phyloP scores from a whole-genome alignment of 2,113 vertebrate genomes.

The Isichthys henryi region DNA sequence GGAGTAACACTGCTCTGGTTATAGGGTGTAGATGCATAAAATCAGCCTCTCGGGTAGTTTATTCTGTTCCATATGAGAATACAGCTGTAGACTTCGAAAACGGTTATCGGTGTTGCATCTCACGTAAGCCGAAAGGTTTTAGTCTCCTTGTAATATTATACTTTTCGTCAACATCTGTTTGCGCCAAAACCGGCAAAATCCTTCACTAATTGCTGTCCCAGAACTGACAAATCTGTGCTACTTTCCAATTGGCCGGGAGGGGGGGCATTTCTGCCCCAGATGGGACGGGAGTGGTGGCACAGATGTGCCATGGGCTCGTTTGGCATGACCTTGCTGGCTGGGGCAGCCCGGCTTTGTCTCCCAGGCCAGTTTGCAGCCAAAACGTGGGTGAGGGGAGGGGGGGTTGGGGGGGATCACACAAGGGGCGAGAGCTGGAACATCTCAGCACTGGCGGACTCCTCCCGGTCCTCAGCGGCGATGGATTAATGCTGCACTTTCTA shows the following conservation, averaged over 20 bases:
- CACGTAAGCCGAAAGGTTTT: not conserved
- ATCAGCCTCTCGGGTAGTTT: not conserved
- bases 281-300: not conserved
- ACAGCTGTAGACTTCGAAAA: not conserved
- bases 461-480: not conserved
- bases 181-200: not conserved
- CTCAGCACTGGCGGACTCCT: not conserved
- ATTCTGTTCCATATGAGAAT: not conserved
- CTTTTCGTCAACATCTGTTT: conserved; percentile 5
- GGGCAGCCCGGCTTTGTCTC: not conserved
- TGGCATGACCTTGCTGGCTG: not conserved
- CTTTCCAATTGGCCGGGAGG: conserved; percentile 13
- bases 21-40: not conserved
- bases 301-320: not conserved
- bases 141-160: not conserved
- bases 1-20: not conserved
- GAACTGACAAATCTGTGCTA: conserved; percentile 5
- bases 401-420: not conserved
- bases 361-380: not conserved
- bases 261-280: not conserved
- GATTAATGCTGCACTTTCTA: not conserved
- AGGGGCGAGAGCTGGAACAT: not conserved
- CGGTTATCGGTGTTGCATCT: not conserved
- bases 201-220: conserved; percentile 8
- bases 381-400: not conserved